These are phyloP conservation scores for Rachycentron canadum DNA, from an alignment of 2,797 vertebrate species.

Conservation along the genomic window DNA sequence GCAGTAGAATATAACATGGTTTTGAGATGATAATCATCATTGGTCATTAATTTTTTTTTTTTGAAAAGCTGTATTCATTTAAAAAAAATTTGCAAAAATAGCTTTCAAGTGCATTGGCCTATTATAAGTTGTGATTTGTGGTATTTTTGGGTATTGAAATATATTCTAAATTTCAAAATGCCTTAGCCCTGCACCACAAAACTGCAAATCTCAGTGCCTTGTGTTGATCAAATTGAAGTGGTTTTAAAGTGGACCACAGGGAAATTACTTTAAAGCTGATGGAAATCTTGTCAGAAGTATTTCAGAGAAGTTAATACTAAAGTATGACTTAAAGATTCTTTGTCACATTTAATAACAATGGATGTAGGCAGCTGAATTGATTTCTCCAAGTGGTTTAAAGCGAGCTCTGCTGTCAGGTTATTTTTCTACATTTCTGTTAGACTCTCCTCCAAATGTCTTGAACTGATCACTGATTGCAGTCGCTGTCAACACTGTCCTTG, in stretches of 20 bases:
- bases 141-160: background rate
- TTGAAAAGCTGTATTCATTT: conserved; percentile 4
- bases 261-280: conserved; percentile 12
- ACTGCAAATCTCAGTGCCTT: background rate
- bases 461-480: conserved; percentile 51
- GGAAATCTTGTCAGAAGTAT: conserved; percentile 5
- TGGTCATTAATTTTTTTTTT: background rate
- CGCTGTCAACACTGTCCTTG: conserved; percentile 61
- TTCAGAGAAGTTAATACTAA: conserved; percentile 16
- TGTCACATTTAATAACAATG: conserved; percentile 23
- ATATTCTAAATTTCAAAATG: conserved; percentile 7
- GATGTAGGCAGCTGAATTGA: conserved; percentile 31
- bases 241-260: background rate
- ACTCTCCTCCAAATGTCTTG: conserved; percentile 25
- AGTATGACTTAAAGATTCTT: background rate
- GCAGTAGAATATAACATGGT: background rate
- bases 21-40: conserved; percentile 16
- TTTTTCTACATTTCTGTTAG: conserved; percentile 37
- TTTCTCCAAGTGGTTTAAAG: conserved; percentile 13
- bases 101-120: background rate
- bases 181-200: background rate
- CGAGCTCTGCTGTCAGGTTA: background rate
- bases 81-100: background rate
- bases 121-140: background rate
- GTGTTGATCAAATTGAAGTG: background rate